phyloP scores from a whole-genome alignment of 2,797 vertebrate genomes.

The Poecilia picta region DNA sequence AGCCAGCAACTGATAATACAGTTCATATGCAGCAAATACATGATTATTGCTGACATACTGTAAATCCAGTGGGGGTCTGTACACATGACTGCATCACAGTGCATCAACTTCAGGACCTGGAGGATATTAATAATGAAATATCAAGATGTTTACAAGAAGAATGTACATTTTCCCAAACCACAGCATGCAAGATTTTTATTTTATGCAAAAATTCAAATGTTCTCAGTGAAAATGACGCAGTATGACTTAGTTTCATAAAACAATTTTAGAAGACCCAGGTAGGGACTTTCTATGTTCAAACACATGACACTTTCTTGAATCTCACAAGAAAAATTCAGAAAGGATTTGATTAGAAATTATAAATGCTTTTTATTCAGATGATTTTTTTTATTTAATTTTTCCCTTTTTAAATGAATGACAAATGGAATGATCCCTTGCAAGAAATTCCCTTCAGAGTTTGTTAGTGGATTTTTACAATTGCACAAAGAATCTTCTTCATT shows the following conservation, averaged over 20 bases:
- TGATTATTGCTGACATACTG: not conserved
- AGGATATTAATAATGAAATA: not conserved
- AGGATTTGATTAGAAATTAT: not conserved
- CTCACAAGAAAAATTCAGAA: not conserved
- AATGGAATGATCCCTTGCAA: not conserved
- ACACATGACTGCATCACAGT: not conserved
- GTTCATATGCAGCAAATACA: not conserved
- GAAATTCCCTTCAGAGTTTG: constrained; percentile 3
- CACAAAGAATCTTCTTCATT: not conserved
- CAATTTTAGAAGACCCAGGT: not conserved
- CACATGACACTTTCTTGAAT: not conserved
- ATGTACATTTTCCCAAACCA: not conserved
- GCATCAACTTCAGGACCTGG: not conserved
- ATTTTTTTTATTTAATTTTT: not conserved
- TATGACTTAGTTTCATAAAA: not conserved
- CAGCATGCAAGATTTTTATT: not conserved
- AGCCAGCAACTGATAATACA: not conserved
- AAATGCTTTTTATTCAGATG: not conserved
- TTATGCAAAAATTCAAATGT: not conserved
- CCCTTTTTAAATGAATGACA: constrained; percentile 2
- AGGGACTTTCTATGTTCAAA: not conserved
- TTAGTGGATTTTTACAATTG: not conserved
- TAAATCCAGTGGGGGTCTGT: not conserved
- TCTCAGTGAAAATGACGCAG: not conserved
- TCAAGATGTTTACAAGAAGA: not conserved